Percentiles rank a stretch among this genome's conserved stretches.
Conservation (phyloP, 92 coral and sea anemone genomes). For the Montipora capitata region DNA sequence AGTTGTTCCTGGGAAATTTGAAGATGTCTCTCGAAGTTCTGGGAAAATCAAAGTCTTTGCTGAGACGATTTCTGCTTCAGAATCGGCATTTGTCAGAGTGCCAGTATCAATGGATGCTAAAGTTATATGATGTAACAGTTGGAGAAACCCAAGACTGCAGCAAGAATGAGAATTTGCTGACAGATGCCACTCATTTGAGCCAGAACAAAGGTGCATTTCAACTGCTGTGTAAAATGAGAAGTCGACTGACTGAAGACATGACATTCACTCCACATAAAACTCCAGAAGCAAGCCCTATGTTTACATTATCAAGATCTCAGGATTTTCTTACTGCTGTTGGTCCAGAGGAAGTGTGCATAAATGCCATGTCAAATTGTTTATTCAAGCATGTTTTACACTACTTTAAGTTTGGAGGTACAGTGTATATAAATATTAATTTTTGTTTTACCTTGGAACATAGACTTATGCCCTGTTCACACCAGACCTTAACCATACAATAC, state of each 20-base stretch:
- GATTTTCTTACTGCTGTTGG: constrained; percentile 19
- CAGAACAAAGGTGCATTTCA: constrained; percentile 69
- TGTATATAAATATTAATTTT: too few species aligned
- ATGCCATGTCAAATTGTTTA: constrained; percentile 68
- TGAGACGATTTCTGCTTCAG: constrained; percentile 80
- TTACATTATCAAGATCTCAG: background rate
- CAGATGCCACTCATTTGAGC: constrained; percentile 60
- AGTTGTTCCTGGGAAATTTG: constrained; percentile 75
- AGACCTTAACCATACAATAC: too few species aligned
- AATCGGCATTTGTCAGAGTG: constrained; percentile 78
- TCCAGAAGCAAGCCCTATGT: background rate
- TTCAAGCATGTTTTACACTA: constrained; percentile 74
- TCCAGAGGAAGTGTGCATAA: constrained; percentile 45
- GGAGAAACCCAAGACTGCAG: constrained; percentile 43
- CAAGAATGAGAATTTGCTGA: constrained; percentile 16
- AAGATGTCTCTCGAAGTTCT: constrained; percentile 71
- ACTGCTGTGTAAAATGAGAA: constrained; percentile 74
- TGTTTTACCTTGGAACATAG: too few species aligned
- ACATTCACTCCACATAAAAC: background rate
- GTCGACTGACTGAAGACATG: constrained; percentile 51
- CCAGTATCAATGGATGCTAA: constrained; percentile 69
- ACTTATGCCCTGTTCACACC: too few species aligned
- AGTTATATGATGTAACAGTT: constrained; percentile 65
- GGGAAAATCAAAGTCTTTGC: constrained; percentile 62
- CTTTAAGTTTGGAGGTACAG: constrained; percentile 66